Conservation (phyloP, 1,140 invertebrate genomes). For the Chionoecetes opilio region DNA sequence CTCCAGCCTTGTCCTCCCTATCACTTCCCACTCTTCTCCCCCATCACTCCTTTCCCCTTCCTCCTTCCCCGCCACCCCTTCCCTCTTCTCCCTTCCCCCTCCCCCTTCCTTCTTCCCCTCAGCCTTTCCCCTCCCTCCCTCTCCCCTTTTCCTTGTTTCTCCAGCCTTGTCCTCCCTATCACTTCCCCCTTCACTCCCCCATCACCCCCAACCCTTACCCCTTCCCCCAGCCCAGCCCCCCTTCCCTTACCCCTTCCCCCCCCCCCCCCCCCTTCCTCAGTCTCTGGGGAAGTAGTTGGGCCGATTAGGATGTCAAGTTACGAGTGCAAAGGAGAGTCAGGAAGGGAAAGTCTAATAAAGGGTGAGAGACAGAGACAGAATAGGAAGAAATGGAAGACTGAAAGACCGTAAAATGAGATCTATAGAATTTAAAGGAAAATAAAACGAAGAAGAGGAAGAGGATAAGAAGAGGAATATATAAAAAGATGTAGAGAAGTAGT, state of each 20-base stretch:
- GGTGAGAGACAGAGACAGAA: neutral
- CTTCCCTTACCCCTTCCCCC: neutral
- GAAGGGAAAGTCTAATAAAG: neutral
- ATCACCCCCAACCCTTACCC: too few species aligned
- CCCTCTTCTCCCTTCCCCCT: too few species aligned
- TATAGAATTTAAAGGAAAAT: neutral
- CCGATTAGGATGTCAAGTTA: neutral
- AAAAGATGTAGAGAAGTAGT: neutral
- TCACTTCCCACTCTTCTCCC: neutral
- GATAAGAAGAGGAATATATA: neutral
- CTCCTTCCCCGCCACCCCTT: neutral
- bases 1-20: neutral
- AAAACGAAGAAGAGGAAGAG: conserved; percentile 13
- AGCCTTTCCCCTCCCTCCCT: too few species aligned
- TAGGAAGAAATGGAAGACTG: neutral
- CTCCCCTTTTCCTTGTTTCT: too few species aligned
- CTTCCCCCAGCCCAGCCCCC: neutral
- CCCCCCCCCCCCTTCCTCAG: neutral
- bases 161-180: too few species aligned
- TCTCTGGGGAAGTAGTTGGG: neutral
- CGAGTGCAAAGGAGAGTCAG: neutral
- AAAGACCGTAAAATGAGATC: neutral
- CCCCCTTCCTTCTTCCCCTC: too few species aligned
- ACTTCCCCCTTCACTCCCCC: too few species aligned
- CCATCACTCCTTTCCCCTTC: neutral